A percentile compares a stretch with the other conserved stretches of the same genome.
These are phyloP conservation scores for Drosophila burlai DNA, from an alignment of 1,140 invertebrate genomes.

Conservation along the genomic window DNA sequence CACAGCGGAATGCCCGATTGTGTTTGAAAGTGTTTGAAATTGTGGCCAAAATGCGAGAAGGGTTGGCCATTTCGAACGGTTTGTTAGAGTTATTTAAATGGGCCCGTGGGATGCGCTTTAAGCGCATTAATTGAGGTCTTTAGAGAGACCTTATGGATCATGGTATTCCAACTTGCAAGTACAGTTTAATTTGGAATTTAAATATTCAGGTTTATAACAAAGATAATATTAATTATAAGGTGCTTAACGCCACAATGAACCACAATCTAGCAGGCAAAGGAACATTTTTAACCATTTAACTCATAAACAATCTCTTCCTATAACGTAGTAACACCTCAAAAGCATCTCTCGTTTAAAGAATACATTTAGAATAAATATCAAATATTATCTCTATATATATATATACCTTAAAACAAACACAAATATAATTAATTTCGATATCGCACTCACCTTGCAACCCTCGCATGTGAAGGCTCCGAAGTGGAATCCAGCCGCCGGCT, in stretches of 20 bases:
- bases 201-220: not conserved
- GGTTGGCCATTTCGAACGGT: not conserved
- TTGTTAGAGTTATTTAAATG: not conserved
- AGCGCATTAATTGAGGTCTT: not conserved
- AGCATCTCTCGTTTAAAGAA: not conserved
- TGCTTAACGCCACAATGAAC: not conserved
- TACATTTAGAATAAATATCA: not conserved
- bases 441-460: conserved; percentile 92
- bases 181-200: not conserved
- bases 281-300: no score
- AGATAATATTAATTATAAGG: not conserved
- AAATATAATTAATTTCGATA: conserved; percentile 6
- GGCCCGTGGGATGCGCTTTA: not conserved
- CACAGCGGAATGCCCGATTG: conserved; percentile 18
- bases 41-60: conserved; percentile 10
- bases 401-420: not conserved
- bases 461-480: conserved; percentile 96
- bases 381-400: not conserved
- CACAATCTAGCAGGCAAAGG: not conserved
- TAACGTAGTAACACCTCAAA: not conserved
- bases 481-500: conserved; percentile 94
- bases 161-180: not conserved
- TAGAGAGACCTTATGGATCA: not conserved
- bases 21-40: conserved; percentile 12
- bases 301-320: not conserved